Conservation (phyloP, 2,797 vertebrate species). For the Peromyscus nudipes region DNA sequence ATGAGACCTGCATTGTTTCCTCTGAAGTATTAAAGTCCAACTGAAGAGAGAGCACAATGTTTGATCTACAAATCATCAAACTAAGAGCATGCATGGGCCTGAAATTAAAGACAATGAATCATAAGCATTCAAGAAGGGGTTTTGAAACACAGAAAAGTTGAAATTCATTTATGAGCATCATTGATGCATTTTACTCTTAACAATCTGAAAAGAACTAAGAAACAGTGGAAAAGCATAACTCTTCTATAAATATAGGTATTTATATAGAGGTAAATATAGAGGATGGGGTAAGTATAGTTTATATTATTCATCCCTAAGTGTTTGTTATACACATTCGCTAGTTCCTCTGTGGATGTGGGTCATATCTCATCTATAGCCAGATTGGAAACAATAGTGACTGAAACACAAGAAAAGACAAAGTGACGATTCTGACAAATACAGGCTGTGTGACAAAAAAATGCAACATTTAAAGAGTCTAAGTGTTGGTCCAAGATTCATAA, state of each 20-base stretch:
- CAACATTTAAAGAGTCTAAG: not conserved
- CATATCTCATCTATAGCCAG: not conserved
- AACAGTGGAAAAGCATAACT: not conserved
- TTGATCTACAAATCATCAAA: not conserved
- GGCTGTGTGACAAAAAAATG: no score
- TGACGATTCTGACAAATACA: not conserved
- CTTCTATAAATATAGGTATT: not conserved
- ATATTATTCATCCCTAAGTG: no score
- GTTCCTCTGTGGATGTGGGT: rapidly evolving
- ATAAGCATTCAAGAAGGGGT: not conserved
- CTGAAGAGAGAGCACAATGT: not conserved
- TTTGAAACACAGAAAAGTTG: not conserved
- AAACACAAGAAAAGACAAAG: not conserved
- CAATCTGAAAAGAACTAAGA: not conserved
- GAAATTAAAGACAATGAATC: not conserved
- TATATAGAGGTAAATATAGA: not conserved
- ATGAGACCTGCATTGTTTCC: not conserved
- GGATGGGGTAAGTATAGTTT: not conserved
- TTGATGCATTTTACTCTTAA: not conserved
- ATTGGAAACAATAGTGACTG: not conserved
- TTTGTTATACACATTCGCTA: rapidly evolving
- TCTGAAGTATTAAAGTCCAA: not conserved
- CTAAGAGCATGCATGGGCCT: not conserved
- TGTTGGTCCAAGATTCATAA: not conserved
- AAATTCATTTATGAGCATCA: not conserved